A percentile compares a stretch with the other conserved stretches of the same genome.
Conservation (phyloP, 2,113 vertebrate genomes). For the Aspidoscelis tigris region DNA sequence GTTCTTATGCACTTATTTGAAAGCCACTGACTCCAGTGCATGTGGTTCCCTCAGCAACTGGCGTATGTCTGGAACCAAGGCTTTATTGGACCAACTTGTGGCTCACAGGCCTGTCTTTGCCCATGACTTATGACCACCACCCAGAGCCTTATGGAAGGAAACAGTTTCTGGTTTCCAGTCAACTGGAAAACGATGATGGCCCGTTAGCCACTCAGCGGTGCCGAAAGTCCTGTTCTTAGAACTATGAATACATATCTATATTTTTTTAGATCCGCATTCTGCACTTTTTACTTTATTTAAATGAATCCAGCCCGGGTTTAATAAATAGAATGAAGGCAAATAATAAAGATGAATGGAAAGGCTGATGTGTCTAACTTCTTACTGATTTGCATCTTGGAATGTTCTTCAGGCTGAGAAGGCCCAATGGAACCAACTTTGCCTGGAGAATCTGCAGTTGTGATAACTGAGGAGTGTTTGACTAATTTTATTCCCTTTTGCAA, state of each 20-base stretch:
- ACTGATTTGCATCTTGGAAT: too few species aligned
- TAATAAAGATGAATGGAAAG: constrained; percentile 21
- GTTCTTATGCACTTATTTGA: background rate
- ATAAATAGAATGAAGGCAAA: background rate
- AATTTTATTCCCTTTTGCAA: background rate
- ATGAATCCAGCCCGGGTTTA: background rate
- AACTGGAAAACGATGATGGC: background rate
- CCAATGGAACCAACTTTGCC: background rate
- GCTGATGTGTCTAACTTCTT: background rate
- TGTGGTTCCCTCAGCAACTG: background rate
- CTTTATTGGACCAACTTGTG: too few species aligned
- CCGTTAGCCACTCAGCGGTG: background rate
- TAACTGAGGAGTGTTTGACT: background rate
- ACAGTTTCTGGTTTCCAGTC: background rate
- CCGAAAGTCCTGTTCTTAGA: background rate
- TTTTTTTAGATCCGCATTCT: constrained; percentile 29
- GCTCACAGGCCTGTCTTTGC: background rate
- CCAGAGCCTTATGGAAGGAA: background rate
- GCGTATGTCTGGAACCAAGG: too few species aligned
- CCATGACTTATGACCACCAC: background rate
- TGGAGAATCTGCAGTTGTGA: background rate
- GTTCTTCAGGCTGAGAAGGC: too few species aligned
- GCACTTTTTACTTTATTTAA: constrained; percentile 46
- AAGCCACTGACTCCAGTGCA: background rate
- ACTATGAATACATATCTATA: constrained; percentile 17